These are phyloP conservation scores for Coleophora deauratella DNA, from an alignment of 2,888 invertebrate species.

Conservation along the genomic window DNA sequence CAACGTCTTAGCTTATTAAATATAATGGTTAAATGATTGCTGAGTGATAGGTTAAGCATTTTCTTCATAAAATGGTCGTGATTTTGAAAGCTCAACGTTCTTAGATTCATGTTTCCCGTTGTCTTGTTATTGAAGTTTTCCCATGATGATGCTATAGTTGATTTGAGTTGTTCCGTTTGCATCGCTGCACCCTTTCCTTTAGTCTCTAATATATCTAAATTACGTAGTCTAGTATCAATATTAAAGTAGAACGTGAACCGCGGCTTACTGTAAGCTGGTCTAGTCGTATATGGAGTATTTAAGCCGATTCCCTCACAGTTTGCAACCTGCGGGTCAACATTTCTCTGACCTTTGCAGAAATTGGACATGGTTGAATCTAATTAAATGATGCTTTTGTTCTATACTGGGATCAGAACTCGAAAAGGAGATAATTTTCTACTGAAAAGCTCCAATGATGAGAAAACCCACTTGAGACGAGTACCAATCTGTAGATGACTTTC, in stretches of 20 bases:
- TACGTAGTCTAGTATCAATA: slow-evolving; percentile 27
- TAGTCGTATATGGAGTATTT: slow-evolving; percentile 48
- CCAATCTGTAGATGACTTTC: no score
- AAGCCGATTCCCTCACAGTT: slow-evolving; percentile 32
- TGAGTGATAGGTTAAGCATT: slow-evolving; percentile 12
- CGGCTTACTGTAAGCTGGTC: slow-evolving; percentile 45
- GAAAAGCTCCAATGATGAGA: slow-evolving; percentile 1
- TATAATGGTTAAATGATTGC: slow-evolving; percentile 25
- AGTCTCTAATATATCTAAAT: slow-evolving; percentile 31
- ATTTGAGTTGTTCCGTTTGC: slow-evolving; percentile 6
- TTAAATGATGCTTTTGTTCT: slow-evolving; percentile 29
- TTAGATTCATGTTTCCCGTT: slow-evolving; percentile 6
- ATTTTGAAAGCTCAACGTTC: slow-evolving; percentile 9
- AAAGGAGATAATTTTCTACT: slow-evolving; percentile 8
- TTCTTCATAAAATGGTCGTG: slow-evolving; percentile 10
- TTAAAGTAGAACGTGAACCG: slow-evolving; percentile 47
- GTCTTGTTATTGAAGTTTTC: slow-evolving; percentile 1
- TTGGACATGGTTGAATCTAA: slow-evolving; percentile 41
- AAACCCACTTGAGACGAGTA: no score
- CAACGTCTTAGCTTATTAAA: slow-evolving; percentile 30
- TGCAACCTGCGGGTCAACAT: slow-evolving; percentile 36
- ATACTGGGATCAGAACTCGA: slow-evolving; percentile 1
- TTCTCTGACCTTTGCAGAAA: slow-evolving; percentile 37
- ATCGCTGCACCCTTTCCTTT: not conserved
- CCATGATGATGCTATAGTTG: slow-evolving; percentile 5